These are phyloP conservation scores for Bubalus kerabau DNA, from an alignment of 2,113 vertebrate genomes.

Conservation along the genomic window DNA sequence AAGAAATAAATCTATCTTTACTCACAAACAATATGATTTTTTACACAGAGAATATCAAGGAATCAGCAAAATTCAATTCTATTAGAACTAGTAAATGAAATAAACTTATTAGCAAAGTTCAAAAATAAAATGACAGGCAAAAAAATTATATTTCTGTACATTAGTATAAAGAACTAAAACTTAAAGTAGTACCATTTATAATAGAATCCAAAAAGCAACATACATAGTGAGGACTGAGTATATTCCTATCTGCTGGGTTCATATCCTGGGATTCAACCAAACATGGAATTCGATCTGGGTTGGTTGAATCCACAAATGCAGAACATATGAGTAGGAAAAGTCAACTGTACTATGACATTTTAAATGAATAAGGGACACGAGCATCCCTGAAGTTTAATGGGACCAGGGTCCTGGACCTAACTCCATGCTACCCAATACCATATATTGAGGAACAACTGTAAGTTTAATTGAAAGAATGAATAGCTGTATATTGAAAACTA, in stretches of 20 bases:
- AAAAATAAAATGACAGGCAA: neutral
- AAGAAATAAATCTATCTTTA: neutral
- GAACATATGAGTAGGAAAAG: neutral
- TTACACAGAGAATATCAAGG: neutral
- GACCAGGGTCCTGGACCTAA: neutral
- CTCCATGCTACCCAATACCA: neutral
- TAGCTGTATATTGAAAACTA: neutral
- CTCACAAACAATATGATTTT: neutral
- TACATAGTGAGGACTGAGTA: too few relatives aligned
- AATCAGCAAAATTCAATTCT: neutral
- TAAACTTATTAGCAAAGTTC: neutral
- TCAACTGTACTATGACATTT: neutral
- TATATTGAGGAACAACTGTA: neutral
- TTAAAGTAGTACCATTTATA: neutral
- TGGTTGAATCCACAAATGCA: neutral
- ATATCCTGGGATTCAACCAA: neutral
- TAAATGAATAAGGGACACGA: neutral
- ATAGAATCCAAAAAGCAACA: neutral
- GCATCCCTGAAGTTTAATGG: neutral
- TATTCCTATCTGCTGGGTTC: neutral
- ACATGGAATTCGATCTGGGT: neutral
- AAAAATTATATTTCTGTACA: neutral
- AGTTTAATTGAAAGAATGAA: neutral
- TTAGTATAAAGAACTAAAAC: neutral
- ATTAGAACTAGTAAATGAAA: neutral